phyloP scores from a whole-genome alignment of 2,113 vertebrate genomes.

The Hippoglossus stenolepis region DNA sequence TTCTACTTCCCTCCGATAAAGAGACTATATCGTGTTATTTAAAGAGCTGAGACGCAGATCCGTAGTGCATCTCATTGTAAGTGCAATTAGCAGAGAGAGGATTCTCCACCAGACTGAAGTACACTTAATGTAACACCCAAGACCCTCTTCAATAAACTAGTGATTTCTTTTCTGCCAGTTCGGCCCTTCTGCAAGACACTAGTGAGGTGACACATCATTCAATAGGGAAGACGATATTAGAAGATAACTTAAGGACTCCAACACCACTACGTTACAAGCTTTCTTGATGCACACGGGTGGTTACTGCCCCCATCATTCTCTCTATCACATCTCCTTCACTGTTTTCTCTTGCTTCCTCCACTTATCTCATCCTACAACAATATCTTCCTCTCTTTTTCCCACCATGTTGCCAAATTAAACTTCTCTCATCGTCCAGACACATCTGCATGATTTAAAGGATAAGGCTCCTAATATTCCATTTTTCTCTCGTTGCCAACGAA shows the following conservation, averaged over 20 bases:
- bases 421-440: background rate
- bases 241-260: slow-evolving; percentile 1
- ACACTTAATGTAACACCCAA: slow-evolving; percentile 64
- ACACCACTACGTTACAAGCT: background rate
- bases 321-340: background rate
- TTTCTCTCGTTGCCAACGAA: slow-evolving; percentile 8
- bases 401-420: background rate
- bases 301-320: background rate
- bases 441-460: background rate
- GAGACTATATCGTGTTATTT: slow-evolving; percentile 50
- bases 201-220: slow-evolving; percentile 15
- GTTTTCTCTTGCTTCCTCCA: background rate
- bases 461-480: background rate
- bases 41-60: slow-evolving; percentile 29
- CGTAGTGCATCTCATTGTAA: slow-evolving; percentile 34
- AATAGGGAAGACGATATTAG: background rate
- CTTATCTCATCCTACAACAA: background rate
- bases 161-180: slow-evolving; percentile 18
- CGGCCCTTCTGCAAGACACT: background rate
- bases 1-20: slow-evolving; percentile 37
- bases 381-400: background rate
- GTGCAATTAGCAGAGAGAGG: slow-evolving; percentile 63
- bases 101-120: slow-evolving; percentile 64
- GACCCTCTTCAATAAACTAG: slow-evolving; percentile 54
- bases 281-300: background rate